These are phyloP conservation scores for Ichneumon xanthorius DNA, from an alignment of 2,888 invertebrate genomes.

Conservation along the genomic window DNA sequence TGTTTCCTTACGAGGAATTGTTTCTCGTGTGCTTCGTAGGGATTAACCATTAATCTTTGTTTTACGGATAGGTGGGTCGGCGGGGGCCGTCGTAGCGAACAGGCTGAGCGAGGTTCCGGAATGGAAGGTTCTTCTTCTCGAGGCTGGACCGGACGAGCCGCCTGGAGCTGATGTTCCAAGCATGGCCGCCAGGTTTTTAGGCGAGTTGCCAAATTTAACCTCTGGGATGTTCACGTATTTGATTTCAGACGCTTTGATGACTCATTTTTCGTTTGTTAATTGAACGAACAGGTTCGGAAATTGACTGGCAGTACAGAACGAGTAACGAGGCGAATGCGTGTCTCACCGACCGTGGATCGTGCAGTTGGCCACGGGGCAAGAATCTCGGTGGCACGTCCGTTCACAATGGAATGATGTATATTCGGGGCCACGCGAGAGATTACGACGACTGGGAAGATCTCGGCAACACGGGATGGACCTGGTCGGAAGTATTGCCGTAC, in stretches of 20 bases:
- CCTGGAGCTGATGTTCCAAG: constrained; percentile 88
- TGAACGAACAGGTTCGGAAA: constrained; percentile 83
- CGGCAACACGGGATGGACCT: constrained; percentile 92
- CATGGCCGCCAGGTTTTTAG: constrained; percentile 89
- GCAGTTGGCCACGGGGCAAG: constrained; percentile 90
- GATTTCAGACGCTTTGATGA: constrained; percentile 26
- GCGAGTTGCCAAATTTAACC: constrained; percentile 77
- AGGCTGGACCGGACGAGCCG: constrained; percentile 91
- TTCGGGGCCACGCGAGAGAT: constrained; percentile 91
- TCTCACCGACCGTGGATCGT: constrained; percentile 84
- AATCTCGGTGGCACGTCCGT: constrained; percentile 90
- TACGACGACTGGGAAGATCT: constrained; percentile 91
- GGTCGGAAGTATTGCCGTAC: constrained; percentile 91
- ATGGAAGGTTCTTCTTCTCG: constrained; percentile 90
- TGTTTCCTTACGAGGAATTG: too few species aligned
- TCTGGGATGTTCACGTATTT: neutral
- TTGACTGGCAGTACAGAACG: constrained; percentile 90
- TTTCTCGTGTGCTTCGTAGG: too few species aligned
- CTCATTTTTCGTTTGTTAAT: constrained; percentile 20
- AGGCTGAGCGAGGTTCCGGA: constrained; percentile 88
- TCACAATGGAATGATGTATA: constrained; percentile 94
- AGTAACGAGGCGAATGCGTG: constrained; percentile 89
- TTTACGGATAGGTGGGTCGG: constrained; percentile 86
- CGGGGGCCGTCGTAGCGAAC: constrained; percentile 88
- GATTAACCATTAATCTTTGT: constrained; percentile 2